A percentile compares a stretch with the other conserved stretches of the same genome.
Conservation (phyloP, 2,797 vertebrate species). For the Chelmon rostratus region DNA sequence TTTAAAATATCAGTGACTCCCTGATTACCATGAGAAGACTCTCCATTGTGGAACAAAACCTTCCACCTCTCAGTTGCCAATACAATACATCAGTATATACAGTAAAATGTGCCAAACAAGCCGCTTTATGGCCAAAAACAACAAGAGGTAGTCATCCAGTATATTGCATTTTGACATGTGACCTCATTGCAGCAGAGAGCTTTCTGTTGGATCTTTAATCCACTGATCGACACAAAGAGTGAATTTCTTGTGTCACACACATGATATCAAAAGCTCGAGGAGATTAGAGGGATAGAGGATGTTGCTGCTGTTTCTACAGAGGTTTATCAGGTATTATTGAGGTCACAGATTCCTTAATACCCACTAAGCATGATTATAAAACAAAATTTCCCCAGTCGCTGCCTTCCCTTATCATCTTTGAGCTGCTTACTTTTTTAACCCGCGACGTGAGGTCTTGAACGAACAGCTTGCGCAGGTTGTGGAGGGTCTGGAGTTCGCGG, state of each 20-base stretch:
- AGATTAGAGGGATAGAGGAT: neutral
- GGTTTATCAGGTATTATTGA: conserved; percentile 4
- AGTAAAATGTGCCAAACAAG: neutral
- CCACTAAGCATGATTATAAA: neutral
- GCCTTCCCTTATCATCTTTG: neutral
- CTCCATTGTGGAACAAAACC: neutral
- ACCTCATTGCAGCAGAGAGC: accelerated
- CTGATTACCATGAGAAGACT: neutral
- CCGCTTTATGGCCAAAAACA: neutral
- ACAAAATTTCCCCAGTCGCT: neutral
- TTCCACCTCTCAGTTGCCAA: neutral
- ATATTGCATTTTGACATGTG: neutral
- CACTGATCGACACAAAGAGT: neutral
- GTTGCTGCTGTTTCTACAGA: neutral
- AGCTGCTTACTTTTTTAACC: conserved; percentile 94
- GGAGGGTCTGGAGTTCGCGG: conserved; percentile 97
- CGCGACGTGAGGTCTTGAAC: conserved; percentile 97
- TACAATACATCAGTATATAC: neutral
- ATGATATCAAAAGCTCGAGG: conserved; percentile 8
- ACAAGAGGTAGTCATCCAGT: neutral
- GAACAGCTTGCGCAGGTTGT: conserved; percentile 97
- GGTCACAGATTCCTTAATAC: conserved; percentile 4
- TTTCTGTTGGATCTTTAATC: neutral
- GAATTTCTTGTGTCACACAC: conserved; percentile 10
- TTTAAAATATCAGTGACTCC: neutral